phyloP scores from a whole-genome alignment of 2,797 vertebrate genomes.

The Xenops minutus region DNA sequence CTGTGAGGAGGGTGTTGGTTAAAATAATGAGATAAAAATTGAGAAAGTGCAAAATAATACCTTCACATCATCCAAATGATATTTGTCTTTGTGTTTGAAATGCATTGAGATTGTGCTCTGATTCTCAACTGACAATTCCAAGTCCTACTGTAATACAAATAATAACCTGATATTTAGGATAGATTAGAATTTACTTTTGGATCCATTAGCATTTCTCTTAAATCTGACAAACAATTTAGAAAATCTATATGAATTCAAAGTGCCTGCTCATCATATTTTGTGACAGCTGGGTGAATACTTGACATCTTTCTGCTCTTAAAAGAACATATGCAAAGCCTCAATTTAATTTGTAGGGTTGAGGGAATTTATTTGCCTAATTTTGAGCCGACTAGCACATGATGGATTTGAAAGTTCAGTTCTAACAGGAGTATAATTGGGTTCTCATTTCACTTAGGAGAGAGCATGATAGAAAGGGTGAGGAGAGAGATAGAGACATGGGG shows the following conservation, averaged over 20 bases:
- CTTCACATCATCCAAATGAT: not conserved
- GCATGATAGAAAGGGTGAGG: constrained; percentile 1
- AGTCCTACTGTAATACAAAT: constrained; percentile 36
- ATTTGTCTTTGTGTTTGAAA: not conserved
- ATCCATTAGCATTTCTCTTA: constrained; percentile 62
- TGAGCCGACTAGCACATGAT: constrained; percentile 55
- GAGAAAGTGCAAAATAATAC: not conserved
- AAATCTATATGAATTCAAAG: constrained; percentile 53
- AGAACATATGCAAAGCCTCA: constrained; percentile 58
- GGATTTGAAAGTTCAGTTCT: constrained; percentile 62
- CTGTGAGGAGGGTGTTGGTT: not conserved
- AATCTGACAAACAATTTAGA: constrained; percentile 49
- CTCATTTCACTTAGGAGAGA: constrained; percentile 53
- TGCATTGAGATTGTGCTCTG: not conserved
- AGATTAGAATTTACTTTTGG: constrained; percentile 55
- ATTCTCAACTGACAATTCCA: not conserved
- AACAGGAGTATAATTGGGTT: constrained; percentile 62
- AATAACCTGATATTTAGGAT: constrained; percentile 41
- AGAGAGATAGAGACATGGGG: not conserved
- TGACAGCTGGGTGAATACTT: constrained; percentile 62
- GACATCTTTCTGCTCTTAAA: constrained; percentile 65
- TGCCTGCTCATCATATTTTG: constrained; percentile 63
- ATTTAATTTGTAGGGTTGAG: constrained; percentile 64
- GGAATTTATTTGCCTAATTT: constrained; percentile 68
- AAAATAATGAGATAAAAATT: constrained; percentile 22